A percentile compares a stretch with the other conserved stretches of the same genome.
Conservation (phyloP, 2,797 vertebrate species). For the Crenuchus spilurus region DNA sequence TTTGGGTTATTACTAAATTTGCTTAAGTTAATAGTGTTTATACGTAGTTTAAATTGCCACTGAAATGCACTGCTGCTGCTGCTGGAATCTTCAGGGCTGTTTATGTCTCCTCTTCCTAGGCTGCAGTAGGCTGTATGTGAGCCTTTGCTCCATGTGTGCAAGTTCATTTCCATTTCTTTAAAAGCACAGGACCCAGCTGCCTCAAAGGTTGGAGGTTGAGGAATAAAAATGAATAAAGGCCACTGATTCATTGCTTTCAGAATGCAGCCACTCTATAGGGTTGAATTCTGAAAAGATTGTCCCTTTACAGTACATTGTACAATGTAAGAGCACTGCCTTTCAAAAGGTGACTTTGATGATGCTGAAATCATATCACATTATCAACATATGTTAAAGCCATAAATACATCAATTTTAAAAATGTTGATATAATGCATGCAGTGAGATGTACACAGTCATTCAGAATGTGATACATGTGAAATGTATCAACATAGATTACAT, state of each 20-base stretch:
- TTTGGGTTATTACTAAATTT: not conserved
- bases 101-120: not conserved
- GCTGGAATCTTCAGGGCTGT: not conserved
- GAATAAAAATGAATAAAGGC: slow-evolving; percentile 4
- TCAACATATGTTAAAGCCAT: not conserved
- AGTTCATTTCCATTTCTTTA: not conserved
- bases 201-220: not conserved
- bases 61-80: not conserved
- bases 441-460: no score
- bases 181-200: not conserved
- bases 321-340: not conserved
- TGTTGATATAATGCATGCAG: no score
- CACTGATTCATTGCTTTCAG: not conserved
- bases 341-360: not conserved
- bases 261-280: not conserved
- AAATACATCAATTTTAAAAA: no score
- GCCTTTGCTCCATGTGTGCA: not conserved
- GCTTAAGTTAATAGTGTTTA: not conserved
- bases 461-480: no score
- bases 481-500: no score
- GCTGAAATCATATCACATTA: not conserved
- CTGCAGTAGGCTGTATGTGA: not conserved
- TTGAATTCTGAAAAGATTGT: not conserved
- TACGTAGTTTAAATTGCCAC: not conserved
- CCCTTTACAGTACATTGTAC: no score